Evolutionary conservation across 2,113 vertebrate genomes (phyloP).

Genomic region (Cyprinodon variegatus): DNA sequence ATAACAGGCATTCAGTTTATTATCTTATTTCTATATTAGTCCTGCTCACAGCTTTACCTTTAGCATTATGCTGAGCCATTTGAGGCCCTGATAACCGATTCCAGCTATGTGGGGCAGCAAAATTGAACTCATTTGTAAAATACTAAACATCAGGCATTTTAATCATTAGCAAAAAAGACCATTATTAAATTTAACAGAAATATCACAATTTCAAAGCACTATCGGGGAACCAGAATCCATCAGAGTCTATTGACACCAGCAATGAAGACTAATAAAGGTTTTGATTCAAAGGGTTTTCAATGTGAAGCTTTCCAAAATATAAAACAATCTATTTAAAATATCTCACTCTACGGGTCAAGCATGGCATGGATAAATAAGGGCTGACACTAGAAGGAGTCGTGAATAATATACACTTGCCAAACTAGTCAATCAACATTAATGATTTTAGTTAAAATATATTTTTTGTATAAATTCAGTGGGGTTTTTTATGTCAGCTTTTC

Average conservation of each 20-base stretch:
- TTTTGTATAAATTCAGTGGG: too few relatives aligned
- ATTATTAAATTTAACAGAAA: not conserved
- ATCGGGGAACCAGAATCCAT: not conserved
- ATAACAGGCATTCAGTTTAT: slow-evolving; percentile 46
- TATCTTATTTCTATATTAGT: slow-evolving; percentile 40
- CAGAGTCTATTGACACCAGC: not conserved
- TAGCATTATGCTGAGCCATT: slow-evolving; percentile 5
- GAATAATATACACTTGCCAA: not conserved
- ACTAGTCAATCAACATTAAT: not conserved
- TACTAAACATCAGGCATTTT: too few relatives aligned
- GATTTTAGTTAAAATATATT: too few relatives aligned
- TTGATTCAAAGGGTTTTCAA: not conserved
- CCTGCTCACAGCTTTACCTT: slow-evolving; percentile 35
- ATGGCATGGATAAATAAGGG: too few relatives aligned
- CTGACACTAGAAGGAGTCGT: too few relatives aligned
- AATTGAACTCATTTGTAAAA: too few relatives aligned
- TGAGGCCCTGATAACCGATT: slow-evolving; percentile 4
- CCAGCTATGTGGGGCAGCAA: not conserved
- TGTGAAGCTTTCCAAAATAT: not conserved
- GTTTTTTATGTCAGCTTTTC: too few relatives aligned
- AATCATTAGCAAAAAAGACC: too few relatives aligned
- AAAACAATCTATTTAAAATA: not conserved
- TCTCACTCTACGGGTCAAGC: too few relatives aligned
- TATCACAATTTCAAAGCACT: too few relatives aligned
- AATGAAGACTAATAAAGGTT: not conserved